Base-by-base conservation (phyloP, 2,797 vertebrate genomes). In the Peromyscus aztecus region DNA sequence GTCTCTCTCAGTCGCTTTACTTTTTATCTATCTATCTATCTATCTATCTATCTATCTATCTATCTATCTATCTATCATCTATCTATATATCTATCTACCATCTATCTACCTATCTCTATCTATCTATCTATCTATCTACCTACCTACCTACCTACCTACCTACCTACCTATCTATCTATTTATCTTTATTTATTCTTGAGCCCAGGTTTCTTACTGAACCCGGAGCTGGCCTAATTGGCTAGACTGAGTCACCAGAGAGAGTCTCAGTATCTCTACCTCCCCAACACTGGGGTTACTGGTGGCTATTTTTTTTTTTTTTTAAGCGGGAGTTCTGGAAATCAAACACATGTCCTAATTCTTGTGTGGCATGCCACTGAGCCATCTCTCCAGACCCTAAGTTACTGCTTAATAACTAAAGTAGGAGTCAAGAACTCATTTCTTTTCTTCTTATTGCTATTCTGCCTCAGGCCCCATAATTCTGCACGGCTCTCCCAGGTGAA, bases 361-460 rank as follows among this genome's bases (percentile, higher is more conserved):
- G 2, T 10, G 57, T 34, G 75, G 14, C 71, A 59, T 46, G 24
- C 40, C 75, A n/a, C 40, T 52, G 55, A 73, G 82, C 34, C 67
- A 27, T 29, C 10, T 37, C 55, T 23, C n/a, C 46, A 52, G 52
- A 52, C 17, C 12, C 55, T 63, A 78, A 76, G 55, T 81, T 52
- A 80, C 34, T 95, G 92, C 88, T 91, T 91, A 52, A 91, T 85
- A 92, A 84, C 69, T 89, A 92, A 96, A 86, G 4, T 43, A 76
- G 46, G 11, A 40, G 11, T 95, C 55, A 59, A 91, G 93, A 90
- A 55, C 83, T 67, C 75, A 59, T 86, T 87, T 94, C 43, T 87
- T 29, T 40, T 37, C 37, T 83, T 77, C n/a, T 91, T 37, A 78
- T 90, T 96, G 92, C 83, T 76, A 85, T 57, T 27, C 59, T 65